Conservation (phyloP, 2,888 invertebrate genomes). For the Yponomeuta sedellus region DNA sequence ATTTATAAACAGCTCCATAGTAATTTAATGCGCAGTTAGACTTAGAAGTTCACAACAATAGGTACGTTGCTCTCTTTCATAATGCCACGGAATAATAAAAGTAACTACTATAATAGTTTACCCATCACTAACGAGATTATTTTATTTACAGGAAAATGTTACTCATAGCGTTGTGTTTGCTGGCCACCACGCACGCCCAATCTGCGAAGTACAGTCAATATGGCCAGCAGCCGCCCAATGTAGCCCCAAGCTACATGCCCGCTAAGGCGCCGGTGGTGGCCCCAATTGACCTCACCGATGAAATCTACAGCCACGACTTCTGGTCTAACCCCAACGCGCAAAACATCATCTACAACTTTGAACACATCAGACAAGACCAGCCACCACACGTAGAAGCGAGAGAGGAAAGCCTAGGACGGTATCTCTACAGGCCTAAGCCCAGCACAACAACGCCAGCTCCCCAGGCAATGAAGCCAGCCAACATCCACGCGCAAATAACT, state of each 20-base stretch:
- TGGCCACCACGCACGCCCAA: slow-evolving; percentile 27
- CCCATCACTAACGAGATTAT: not conserved
- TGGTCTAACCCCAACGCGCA: slow-evolving; percentile 27
- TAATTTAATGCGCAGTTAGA: not conserved
- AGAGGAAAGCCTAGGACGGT: slow-evolving; percentile 38
- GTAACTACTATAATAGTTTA: too few relatives aligned
- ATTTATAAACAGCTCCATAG: not conserved
- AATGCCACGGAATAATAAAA: too few relatives aligned
- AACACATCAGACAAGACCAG: slow-evolving; percentile 36
- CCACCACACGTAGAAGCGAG: slow-evolving; percentile 37
- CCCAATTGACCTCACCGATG: slow-evolving; percentile 15
- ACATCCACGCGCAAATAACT: not conserved
- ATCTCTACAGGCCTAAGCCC: slow-evolving; percentile 30
- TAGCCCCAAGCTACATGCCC: not conserved
- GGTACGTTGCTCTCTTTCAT: not conserved
- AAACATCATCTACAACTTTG: slow-evolving; percentile 34
- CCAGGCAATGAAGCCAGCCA: not conserved
- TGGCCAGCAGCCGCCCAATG: slow-evolving; percentile 13
- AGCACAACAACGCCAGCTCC: not conserved
- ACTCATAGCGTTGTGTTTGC: slow-evolving; percentile 23
- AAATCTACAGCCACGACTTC: slow-evolving; percentile 16
- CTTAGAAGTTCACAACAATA: not conserved
- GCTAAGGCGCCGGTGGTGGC: not conserved
- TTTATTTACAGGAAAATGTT: slow-evolving; percentile 35
- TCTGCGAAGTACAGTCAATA: slow-evolving; percentile 24